phyloP scores from a whole-genome alignment of 2,113 vertebrate genomes.

The Camarhynchus parvulus region DNA sequence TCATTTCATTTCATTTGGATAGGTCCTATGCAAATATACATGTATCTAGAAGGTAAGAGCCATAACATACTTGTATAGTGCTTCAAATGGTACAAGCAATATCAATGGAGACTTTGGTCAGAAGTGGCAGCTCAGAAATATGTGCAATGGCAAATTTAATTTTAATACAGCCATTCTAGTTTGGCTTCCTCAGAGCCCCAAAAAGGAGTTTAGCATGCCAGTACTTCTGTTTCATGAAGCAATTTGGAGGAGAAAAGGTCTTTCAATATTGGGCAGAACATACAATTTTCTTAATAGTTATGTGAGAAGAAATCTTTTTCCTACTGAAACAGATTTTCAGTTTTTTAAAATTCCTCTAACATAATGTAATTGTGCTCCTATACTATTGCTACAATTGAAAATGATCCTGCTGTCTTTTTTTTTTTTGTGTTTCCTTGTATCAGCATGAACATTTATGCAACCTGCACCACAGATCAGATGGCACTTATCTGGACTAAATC shows the following conservation, averaged over 20 bases:
- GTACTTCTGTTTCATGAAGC: neutral
- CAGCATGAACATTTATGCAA: neutral
- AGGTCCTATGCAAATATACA: neutral
- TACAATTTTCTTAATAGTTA: neutral
- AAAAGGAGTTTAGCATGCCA: neutral
- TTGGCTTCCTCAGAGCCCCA: neutral
- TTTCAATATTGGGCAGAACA: neutral
- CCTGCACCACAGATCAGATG: neutral
- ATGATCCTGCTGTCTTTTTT: neutral
- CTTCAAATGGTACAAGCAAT: neutral
- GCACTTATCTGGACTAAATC: neutral
- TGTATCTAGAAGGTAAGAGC: neutral
- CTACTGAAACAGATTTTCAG: neutral
- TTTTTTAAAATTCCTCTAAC: neutral
- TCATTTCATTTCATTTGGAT: neutral
- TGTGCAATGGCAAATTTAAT: neutral
- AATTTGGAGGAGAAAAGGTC: neutral
- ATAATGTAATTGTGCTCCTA: rapidly evolving
- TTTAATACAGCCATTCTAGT: neutral
- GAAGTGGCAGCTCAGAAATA: neutral
- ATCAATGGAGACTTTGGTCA: neutral
- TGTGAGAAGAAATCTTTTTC: neutral
- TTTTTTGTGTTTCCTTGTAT: neutral
- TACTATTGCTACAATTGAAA: neutral
- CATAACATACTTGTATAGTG: neutral